A percentile compares a stretch with the other conserved stretches of the same genome.
Conservation (phyloP, 2,888 invertebrate species). For the Synergus umbraculus region DNA sequence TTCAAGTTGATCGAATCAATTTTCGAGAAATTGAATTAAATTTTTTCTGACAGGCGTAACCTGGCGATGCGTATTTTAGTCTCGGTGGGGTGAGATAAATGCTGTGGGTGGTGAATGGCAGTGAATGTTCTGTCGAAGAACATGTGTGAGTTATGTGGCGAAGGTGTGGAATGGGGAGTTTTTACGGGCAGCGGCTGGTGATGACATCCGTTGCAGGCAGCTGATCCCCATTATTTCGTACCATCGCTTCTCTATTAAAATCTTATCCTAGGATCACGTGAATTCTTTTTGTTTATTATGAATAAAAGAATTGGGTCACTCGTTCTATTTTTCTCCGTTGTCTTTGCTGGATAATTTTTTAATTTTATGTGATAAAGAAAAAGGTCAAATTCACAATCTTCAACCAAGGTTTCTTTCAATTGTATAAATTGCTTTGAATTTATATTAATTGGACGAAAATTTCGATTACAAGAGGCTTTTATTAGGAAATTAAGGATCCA, state of each 20-base stretch:
- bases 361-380: background rate
- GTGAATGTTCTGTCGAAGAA: conserved; percentile 43
- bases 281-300: conserved; percentile 18
- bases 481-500: background rate
- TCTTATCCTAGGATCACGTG: conserved; percentile 12
- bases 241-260: conserved; percentile 53
- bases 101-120: conserved; percentile 39
- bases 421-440: background rate
- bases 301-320: background rate
- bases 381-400: background rate
- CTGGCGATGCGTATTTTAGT: conserved; percentile 31
- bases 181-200: conserved; percentile 63
- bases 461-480: background rate
- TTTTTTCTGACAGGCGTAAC: conserved; percentile 23
- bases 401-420: background rate
- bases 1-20: background rate
- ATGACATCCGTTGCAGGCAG: conserved; percentile 67
- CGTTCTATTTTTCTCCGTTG: background rate
- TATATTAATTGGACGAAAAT: background rate
- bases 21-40: background rate
- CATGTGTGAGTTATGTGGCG: conserved; percentile 53
- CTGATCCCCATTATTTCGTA: conserved; percentile 69
- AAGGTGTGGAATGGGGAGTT: conserved; percentile 47
- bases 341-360: background rate
- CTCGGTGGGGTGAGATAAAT: conserved; percentile 19